Base-by-base conservation (phyloP, 2,888 invertebrate species). In the Lycocerus yunnanus region DNA sequence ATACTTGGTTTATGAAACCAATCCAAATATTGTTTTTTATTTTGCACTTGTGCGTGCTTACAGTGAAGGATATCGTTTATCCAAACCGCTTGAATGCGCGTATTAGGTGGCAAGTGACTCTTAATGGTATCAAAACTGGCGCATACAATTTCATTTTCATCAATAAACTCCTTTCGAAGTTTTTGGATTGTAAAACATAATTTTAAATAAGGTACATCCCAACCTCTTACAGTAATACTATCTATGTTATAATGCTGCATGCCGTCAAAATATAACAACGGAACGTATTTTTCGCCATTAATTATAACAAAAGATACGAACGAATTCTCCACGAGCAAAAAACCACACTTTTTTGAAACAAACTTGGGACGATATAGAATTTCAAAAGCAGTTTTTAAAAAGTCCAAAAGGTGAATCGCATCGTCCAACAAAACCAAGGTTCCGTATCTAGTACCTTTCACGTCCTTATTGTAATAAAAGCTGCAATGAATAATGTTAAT, bases 181-280 rank as follows among this genome's bases (percentile, higher is more conserved):
- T 96, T 96, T 88, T 96, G 96, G 79, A 97, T 96, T 88, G 96
- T 96, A 88, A 96, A 97, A 88, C 97, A 97, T 86, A 97, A 96
- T 87, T 97, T 97, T 78, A 97, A 89, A 86, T 97, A 97, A 0
- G 96, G 95, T 79, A 97, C 88, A 87, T 97, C 96, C 97, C 97
- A 97, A 76, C 96, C 96, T 83, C 94, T 94, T 27, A 97, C 88
- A 86, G 95, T 93, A 83, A 95, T 94, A 3, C 96, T 94, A 85
- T 95, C 95, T 77, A 93, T 90, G 85, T 95, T 95, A 20, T 96
- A 89, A 88, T 95, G 95, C 86, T 96, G 96, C n/a, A 95, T 96
- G 88, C 95, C 95, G 87, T 95, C 95, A 83, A 94, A 94, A 85
- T 96, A 97, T 86, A 96, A 96, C 69, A 97, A 88, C 14, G 97